Percentiles rank a stretch among this genome's conserved stretches.
phyloP scores from a whole-genome alignment of 2,888 invertebrate genomes.

The Drosophila neonasuta region DNA sequence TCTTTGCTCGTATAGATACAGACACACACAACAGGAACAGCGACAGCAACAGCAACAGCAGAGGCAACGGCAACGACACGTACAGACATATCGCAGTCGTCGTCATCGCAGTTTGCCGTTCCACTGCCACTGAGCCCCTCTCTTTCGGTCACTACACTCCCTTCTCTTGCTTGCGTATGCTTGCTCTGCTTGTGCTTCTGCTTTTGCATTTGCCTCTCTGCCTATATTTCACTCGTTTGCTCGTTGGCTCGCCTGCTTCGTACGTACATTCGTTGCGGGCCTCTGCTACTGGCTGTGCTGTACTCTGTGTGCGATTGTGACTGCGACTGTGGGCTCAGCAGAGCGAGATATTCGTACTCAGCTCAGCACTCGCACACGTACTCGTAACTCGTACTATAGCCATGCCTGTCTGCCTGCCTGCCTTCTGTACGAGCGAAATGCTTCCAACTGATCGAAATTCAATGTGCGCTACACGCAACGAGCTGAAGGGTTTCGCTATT shows the following conservation, averaged over 20 bases:
- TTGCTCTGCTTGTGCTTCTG: conserved; percentile 22
- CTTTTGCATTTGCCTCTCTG: conserved; percentile 42
- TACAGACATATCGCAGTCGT: conserved; percentile 53
- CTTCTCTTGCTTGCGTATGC: conserved; percentile 1
- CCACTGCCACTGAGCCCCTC: conserved; percentile 4
- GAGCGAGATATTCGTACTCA: conserved; percentile 53
- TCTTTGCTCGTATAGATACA: conserved; percentile 63
- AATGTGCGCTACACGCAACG: conserved; percentile 37
- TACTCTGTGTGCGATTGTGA: conserved; percentile 56
- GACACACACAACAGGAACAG: conserved; percentile 26
- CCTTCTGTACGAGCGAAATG: conserved; percentile 35
- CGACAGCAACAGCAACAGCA: conserved; percentile 6
- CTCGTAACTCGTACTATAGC: conserved; percentile 27
- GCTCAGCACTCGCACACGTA: conserved; percentile 15
- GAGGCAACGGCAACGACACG: conserved; percentile 26
- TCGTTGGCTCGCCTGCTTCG: conserved; percentile 48
- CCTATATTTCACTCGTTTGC: conserved; percentile 54
- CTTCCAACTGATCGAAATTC: conserved; percentile 51
- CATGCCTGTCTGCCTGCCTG: conserved; percentile 30
- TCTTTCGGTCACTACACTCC: neutral
- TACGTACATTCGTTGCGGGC: conserved; percentile 51
- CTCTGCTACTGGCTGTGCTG: conserved; percentile 58
- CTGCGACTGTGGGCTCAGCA: conserved; percentile 51
- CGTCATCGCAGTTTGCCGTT: conserved; percentile 20
- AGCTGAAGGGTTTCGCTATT: conserved; percentile 28